Evolutionary conservation across 2,797 vertebrate species (phyloP).

Genomic region (Tapera naevia): DNA sequence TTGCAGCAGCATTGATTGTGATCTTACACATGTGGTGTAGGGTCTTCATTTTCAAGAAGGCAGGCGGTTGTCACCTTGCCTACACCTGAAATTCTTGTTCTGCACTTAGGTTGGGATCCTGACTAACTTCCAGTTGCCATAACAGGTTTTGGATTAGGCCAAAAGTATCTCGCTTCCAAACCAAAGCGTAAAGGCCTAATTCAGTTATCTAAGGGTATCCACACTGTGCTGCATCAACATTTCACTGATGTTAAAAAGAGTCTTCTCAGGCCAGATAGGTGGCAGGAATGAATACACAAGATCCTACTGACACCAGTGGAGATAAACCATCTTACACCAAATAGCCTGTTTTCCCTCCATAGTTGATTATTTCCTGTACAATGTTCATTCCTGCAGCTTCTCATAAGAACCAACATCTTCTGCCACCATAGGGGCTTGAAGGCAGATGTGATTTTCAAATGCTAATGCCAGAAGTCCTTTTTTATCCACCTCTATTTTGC

Average conservation of each 20-base stretch:
- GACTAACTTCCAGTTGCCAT: neutral
- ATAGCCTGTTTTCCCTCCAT: neutral
- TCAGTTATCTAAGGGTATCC: neutral
- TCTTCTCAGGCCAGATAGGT: neutral
- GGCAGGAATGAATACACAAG: neutral
- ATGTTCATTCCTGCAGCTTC: neutral
- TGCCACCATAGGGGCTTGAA: neutral
- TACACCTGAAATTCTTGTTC: neutral
- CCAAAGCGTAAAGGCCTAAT: neutral
- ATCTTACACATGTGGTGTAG: neutral
- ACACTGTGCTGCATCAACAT: neutral
- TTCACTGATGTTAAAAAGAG: neutral
- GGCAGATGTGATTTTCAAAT: neutral
- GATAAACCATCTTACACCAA: neutral
- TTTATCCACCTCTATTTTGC: neutral
- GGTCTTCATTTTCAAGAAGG: neutral
- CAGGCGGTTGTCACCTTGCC: neutral
- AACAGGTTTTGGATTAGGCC: neutral
- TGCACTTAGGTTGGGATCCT: neutral
- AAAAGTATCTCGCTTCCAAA: neutral
- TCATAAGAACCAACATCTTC: neutral
- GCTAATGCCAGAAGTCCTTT: neutral
- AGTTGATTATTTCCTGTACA: neutral
- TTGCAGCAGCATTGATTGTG: neutral
- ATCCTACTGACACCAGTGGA: neutral